phyloP scores from a whole-genome alignment of 2,797 vertebrate genomes.

The Octomys mimax region DNA sequence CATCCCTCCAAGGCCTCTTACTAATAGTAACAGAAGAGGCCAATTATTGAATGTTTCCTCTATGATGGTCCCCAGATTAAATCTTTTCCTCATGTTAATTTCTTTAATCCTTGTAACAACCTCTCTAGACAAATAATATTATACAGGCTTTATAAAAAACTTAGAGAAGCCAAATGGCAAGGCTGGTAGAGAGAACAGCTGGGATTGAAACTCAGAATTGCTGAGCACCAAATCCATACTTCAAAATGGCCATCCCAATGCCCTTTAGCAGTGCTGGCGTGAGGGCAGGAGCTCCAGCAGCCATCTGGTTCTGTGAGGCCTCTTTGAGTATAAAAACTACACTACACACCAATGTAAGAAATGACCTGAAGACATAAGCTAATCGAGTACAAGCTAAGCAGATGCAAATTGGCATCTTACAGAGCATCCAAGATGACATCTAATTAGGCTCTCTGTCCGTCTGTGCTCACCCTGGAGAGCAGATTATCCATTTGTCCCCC shows the following conservation, averaged over 20 bases:
- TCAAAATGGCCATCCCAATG: not conserved
- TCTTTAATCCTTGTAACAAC: constrained; percentile 1
- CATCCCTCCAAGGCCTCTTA: not conserved
- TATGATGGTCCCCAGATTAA: not conserved
- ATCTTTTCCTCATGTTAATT: not conserved
- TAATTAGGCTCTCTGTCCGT: not conserved
- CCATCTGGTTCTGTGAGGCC: not conserved
- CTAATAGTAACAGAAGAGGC: not conserved
- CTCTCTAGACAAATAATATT: not conserved
- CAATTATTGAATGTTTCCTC: not conserved
- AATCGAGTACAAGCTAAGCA: not conserved
- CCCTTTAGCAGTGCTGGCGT: not conserved
- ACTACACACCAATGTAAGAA: not conserved
- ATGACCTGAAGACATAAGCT: not conserved
- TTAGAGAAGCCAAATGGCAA: not conserved
- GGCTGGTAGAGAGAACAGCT: not conserved
- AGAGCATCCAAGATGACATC: not conserved
- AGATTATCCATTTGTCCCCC: not conserved
- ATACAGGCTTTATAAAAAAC: not conserved
- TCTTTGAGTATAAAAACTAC: not conserved
- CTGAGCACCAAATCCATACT: not conserved
- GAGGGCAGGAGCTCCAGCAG: not conserved
- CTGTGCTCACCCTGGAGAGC: not conserved
- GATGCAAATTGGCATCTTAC: not conserved
- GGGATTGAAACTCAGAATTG: not conserved